A percentile compares a stretch with the other conserved stretches of the same genome.
Conservation (phyloP, 1,140 invertebrate species). For the Drosophila nannoptera region DNA sequence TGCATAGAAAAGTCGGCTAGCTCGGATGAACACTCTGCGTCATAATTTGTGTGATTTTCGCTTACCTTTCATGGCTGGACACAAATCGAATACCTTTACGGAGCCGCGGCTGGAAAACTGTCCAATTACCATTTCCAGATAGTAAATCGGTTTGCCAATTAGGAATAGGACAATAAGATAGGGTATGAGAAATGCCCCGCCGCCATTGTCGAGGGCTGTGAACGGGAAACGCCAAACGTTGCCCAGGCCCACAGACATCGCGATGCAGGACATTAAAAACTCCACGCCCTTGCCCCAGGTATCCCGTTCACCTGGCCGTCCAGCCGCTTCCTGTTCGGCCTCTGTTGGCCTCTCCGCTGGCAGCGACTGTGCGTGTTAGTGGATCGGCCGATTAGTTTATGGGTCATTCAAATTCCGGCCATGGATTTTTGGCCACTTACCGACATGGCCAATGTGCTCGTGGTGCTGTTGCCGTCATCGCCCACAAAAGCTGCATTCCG, state of each 20-base stretch:
- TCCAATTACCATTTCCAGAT: slow-evolving; percentile 89
- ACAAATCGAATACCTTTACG: slow-evolving; percentile 82
- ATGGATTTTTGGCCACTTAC: slow-evolving; percentile 49
- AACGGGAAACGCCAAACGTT: slow-evolving; percentile 93
- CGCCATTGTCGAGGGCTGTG: slow-evolving; percentile 88
- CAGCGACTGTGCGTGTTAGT: slow-evolving; percentile 29
- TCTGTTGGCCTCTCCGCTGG: slow-evolving; percentile 17
- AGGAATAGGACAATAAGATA: slow-evolving; percentile 88
- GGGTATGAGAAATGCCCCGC: slow-evolving; percentile 88
- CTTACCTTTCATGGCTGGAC: slow-evolving; percentile 82
- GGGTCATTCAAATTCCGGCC: slow-evolving; percentile 15
- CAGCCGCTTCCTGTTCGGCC: slow-evolving; percentile 33
- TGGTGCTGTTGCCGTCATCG: slow-evolving; percentile 69
- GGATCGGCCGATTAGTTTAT: slow-evolving; percentile 44
- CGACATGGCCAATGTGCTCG: slow-evolving; percentile 67
- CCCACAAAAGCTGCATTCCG: slow-evolving; percentile 69
- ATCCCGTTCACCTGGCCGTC: slow-evolving; percentile 79
- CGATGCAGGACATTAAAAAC: slow-evolving; percentile 90
- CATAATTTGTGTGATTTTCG: neutral
- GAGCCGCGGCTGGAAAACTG: slow-evolving; percentile 85
- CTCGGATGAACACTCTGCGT: neutral
- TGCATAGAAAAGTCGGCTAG: slow-evolving; percentile 27
- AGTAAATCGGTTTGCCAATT: slow-evolving; percentile 91
- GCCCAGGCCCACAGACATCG: slow-evolving; percentile 91
- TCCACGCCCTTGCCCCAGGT: slow-evolving; percentile 89